Conservation (phyloP, 64 coral and sea anemone genomes). For the Porites lutea region DNA sequence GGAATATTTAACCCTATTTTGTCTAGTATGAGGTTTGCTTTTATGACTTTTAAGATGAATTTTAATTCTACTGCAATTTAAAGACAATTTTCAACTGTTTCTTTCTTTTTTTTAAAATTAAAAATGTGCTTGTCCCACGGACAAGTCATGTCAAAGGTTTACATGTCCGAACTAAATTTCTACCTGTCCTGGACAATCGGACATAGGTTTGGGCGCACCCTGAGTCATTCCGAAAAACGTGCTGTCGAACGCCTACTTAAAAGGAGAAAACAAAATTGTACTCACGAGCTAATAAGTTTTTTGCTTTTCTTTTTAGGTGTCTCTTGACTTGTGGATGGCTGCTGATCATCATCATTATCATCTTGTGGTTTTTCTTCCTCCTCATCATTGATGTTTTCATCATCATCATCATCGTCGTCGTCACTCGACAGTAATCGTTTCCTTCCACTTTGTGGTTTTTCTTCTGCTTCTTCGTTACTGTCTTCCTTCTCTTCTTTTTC, state of each 20-base stretch:
- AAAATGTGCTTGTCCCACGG: too few relatives aligned
- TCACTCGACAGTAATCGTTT: constrained; percentile 58
- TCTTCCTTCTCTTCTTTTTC: neutral
- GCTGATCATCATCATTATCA: constrained; percentile 32
- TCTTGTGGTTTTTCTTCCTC: constrained; percentile 12
- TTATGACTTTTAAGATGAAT: too few relatives aligned
- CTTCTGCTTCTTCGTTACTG: constrained; percentile 8
- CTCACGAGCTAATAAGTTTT: constrained; percentile 81
- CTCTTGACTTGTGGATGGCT: neutral
- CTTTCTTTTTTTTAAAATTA: too few relatives aligned
- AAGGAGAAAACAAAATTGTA: neutral
- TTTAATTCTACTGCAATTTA: too few relatives aligned
- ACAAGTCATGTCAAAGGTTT: too few relatives aligned
- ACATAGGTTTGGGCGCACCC: too few relatives aligned
- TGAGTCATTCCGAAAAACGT: neutral
- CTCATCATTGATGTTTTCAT: neutral
- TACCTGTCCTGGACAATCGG: too few relatives aligned
- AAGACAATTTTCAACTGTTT: too few relatives aligned
- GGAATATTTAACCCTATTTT: too few relatives aligned
- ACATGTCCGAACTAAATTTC: too few relatives aligned
- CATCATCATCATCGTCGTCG: constrained; percentile 53
- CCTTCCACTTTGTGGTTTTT: constrained; percentile 19
- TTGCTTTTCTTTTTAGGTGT: constrained; percentile 68
- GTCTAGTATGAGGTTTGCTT: too few relatives aligned
- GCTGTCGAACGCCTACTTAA: neutral